A percentile compares a stretch with the other conserved stretches of the same genome.
Conservation (phyloP, 2,113 vertebrate species). For the Tetraodon nigroviridis region DNA sequence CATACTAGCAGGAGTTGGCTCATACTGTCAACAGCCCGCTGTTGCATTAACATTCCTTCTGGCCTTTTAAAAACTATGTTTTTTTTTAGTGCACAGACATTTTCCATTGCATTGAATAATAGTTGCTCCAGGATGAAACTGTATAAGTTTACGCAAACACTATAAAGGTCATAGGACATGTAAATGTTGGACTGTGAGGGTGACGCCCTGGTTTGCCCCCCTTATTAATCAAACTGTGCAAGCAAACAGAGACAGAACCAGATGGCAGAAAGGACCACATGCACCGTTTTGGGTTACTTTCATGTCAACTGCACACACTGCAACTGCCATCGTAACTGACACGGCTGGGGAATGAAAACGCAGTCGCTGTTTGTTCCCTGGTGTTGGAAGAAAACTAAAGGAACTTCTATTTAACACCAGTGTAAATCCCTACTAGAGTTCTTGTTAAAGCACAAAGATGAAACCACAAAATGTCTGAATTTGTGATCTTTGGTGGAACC, state of each 20-base stretch:
- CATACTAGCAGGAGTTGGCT: too few species aligned
- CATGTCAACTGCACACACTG: neutral
- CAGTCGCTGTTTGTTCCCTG: too few species aligned
- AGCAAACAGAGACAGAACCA: slow-evolving; percentile 5
- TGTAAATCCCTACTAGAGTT: too few species aligned
- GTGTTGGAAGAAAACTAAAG: too few species aligned
- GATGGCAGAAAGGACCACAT: neutral
- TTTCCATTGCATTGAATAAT: slow-evolving; percentile 30
- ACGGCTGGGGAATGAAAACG: neutral
- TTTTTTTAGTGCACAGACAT: too few species aligned
- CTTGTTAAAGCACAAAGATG: too few species aligned
- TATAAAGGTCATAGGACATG: slow-evolving; percentile 57
- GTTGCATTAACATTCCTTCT: too few species aligned
- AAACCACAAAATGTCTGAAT: too few species aligned
- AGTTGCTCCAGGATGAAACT: slow-evolving; percentile 1
- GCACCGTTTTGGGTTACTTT: neutral
- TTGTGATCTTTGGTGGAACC: neutral
- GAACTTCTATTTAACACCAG: too few species aligned
- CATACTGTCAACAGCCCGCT: too few species aligned
- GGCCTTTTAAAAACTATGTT: too few species aligned
- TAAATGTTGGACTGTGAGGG: slow-evolving; percentile 47
- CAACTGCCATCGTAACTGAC: neutral
- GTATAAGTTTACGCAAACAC: neutral
- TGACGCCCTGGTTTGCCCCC: slow-evolving; percentile 28
- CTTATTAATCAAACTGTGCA: slow-evolving; percentile 5